Evolutionary conservation across 2,888 invertebrate genomes (phyloP).

Genomic region (Mythimna ferrago): DNA sequence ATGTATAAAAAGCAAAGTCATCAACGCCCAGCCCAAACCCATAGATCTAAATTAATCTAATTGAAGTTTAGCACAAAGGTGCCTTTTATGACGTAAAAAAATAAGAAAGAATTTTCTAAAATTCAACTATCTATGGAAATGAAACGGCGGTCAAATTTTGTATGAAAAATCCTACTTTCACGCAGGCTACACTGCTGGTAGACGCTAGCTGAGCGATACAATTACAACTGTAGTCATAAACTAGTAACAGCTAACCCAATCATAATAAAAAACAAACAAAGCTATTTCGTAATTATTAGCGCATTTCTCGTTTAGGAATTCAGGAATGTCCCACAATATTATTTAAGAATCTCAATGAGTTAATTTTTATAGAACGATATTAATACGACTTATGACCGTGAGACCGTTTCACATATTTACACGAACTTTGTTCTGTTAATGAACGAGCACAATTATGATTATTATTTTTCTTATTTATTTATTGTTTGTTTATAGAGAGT

Average conservation of each 20-base stretch:
- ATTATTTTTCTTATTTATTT: background rate
- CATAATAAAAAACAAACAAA: constrained; percentile 35
- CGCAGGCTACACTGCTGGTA: too few species aligned
- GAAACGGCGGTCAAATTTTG: too few species aligned
- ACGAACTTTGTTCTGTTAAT: constrained; percentile 31
- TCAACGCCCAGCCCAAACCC: too few species aligned
- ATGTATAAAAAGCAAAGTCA: too few species aligned
- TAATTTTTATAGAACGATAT: constrained; percentile 24
- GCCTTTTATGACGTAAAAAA: too few species aligned
- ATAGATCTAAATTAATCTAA: too few species aligned
- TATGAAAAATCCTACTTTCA: too few species aligned
- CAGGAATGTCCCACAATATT: constrained; percentile 43
- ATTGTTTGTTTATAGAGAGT: background rate
- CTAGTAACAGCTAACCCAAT: constrained; percentile 13
- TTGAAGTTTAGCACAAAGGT: too few species aligned
- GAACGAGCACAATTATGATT: too few species aligned
- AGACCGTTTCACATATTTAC: constrained; percentile 41
- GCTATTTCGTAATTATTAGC: constrained; percentile 51
- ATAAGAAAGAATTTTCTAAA: too few species aligned
- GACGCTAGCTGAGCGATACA: background rate
- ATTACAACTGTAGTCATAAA: constrained; percentile 3
- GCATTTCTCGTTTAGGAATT: constrained; percentile 51
- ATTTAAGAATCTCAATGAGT: constrained; percentile 53
- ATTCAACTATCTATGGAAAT: too few species aligned
- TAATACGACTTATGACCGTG: constrained; percentile 17